These are phyloP conservation scores for Acleris emargana DNA, from an alignment of 2,888 invertebrate genomes.

Conservation along the genomic window DNA sequence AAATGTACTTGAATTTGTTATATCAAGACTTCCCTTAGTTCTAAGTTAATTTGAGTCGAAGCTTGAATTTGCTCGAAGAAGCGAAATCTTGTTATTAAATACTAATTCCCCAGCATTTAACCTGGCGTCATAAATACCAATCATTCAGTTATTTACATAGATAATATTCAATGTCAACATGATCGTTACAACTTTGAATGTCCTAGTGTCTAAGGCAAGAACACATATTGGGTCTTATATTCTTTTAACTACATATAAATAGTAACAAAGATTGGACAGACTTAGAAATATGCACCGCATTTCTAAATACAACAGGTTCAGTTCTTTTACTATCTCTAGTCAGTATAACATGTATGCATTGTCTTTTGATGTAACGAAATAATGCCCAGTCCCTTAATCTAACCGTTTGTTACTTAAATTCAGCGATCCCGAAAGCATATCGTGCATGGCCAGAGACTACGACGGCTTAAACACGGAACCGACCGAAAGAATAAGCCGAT, in stretches of 20 bases:
- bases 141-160: background rate
- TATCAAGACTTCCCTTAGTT: no score
- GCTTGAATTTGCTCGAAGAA: background rate
- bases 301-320: background rate
- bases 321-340: no score
- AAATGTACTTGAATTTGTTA: no score
- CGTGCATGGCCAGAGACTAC: no score
- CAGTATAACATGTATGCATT: background rate
- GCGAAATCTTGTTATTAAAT: background rate
- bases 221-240: constrained; percentile 3
- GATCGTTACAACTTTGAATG: constrained; percentile 19
- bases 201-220: constrained; percentile 18
- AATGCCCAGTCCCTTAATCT: background rate
- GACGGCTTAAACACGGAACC: no score
- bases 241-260: background rate
- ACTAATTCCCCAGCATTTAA: constrained; percentile 8
- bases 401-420: background rate
- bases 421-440: no score
- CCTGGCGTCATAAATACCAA: background rate
- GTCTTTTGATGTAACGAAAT: no score
- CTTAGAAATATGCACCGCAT: background rate
- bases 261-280: constrained; percentile 4
- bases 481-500: background rate
- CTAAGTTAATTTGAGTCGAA: no score
- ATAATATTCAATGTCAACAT: constrained; percentile 32